Percentiles rank a stretch among this genome's conserved stretches.
phyloP scores from a whole-genome alignment of 2,888 invertebrate species.

The Labia minor region DNA sequence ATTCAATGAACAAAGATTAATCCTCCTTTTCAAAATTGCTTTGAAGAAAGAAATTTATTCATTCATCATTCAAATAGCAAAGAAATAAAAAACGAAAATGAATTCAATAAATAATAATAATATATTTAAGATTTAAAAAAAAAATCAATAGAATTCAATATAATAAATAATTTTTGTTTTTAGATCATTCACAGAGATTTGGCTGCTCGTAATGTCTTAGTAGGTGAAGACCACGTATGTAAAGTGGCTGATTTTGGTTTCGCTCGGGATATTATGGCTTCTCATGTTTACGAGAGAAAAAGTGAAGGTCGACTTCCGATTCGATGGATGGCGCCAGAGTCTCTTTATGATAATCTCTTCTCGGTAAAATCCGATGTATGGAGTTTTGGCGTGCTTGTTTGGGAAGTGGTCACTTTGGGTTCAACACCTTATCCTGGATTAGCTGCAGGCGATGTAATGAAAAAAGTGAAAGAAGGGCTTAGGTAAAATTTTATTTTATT shows the following conservation, averaged over 20 bases:
- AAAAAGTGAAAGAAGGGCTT: conserved; percentile 52
- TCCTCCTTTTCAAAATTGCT: too few relatives aligned
- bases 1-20: too few relatives aligned
- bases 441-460: conserved; percentile 83
- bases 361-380: conserved; percentile 90
- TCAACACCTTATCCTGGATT: conserved; percentile 91
- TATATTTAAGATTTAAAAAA: too few relatives aligned
- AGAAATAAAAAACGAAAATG: too few relatives aligned
- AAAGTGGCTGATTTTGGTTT: conserved; percentile 93
- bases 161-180: conserved; percentile 28
- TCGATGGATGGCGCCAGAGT: conserved; percentile 95
- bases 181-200: conserved; percentile 76
- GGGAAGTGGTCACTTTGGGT: conserved; percentile 92
- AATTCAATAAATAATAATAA: too few relatives aligned
- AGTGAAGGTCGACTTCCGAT: conserved; percentile 68
- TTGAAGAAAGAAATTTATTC: too few relatives aligned
- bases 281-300: conserved; percentile 79
- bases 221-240: conserved; percentile 76
- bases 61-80: too few relatives aligned
- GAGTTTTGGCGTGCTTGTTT: conserved; percentile 89
- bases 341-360: conserved; percentile 86
- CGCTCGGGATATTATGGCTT: conserved; percentile 76
- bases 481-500: too few relatives aligned
- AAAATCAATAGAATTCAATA: too few relatives aligned
- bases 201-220: conserved; percentile 78